Evolutionary conservation across 2,888 invertebrate species (phyloP).

Genomic region (Acrocyrtus sp.): DNA sequence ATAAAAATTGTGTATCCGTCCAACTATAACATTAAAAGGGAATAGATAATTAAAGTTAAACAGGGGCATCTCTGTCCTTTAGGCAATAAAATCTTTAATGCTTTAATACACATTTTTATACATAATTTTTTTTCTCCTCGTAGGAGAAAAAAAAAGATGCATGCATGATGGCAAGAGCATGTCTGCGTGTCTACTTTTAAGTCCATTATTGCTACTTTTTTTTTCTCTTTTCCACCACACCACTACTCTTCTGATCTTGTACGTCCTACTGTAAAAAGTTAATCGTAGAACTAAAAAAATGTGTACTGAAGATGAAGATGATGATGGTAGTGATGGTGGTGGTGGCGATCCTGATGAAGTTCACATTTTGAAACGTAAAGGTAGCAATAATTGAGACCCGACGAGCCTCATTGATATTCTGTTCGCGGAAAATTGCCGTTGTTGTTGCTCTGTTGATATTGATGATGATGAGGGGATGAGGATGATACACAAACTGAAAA

Average conservation of each 20-base stretch:
- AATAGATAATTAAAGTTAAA: conserved; percentile 44
- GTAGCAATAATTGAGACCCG: no score
- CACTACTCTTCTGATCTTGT: no score
- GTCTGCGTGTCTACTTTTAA: conserved; percentile 6
- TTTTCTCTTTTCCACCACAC: no score
- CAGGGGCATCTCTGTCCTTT: conserved; percentile 44
- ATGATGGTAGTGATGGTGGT: no score
- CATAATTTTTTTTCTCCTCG: no score
- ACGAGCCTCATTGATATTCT: conserved; percentile 63
- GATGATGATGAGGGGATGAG: conserved; percentile 28
- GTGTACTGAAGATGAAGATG: no score
- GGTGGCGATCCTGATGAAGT: no score
- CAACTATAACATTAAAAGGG: background rate
- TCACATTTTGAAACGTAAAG: no score
- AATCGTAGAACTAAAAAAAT: no score
- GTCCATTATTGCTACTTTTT: no score
- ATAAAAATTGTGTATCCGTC: no score
- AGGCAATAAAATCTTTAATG: conserved; percentile 40
- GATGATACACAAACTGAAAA: conserved; percentile 12
- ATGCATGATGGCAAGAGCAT: background rate
- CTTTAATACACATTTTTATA: conserved; percentile 18
- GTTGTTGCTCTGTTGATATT: conserved; percentile 29
- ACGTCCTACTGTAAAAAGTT: no score
- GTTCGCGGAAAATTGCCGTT: conserved; percentile 61
- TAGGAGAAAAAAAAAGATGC: conserved; percentile 6